Conservation (phyloP, 2,797 vertebrate species). For the Tachyglossus aculeatus region DNA sequence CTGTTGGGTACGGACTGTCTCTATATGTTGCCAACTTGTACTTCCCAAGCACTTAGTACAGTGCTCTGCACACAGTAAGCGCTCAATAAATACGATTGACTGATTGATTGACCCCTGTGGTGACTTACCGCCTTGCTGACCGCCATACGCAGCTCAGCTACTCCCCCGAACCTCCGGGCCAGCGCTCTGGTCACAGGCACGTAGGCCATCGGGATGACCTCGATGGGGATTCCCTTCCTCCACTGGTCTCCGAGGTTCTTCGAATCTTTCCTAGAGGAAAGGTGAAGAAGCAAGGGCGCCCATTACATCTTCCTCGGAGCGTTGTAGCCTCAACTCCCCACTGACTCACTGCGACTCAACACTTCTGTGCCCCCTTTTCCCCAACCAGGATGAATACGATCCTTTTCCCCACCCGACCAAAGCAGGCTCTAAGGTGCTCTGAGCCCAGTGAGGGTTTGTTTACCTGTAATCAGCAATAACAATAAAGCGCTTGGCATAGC, state of each 20-base stretch:
- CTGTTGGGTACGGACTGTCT: no score
- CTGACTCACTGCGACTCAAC: background rate
- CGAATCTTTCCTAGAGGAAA: constrained; percentile 87
- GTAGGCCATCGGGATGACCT: constrained; percentile 96
- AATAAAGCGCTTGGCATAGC: constrained; percentile 90
- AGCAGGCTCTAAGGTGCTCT: no score
- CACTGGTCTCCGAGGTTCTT: constrained; percentile 90
- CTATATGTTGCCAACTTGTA: no score
- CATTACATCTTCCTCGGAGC: no score
- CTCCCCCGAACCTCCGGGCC: constrained; percentile 83
- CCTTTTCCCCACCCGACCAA: background rate
- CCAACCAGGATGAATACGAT: background rate
- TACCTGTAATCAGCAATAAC: constrained; percentile 97
- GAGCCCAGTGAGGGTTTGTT: no score
- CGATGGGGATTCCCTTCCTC: constrained; percentile 94
- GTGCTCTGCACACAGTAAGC: no score
- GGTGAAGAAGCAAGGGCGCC: constrained; percentile 12
- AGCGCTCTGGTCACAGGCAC: constrained; percentile 87
- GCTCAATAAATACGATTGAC: no score
- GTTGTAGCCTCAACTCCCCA: background rate
- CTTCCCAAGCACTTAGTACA: no score
- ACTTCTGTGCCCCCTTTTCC: background rate
- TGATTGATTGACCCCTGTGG: no score
- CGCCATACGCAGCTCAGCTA: constrained; percentile 88
- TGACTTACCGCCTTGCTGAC: constrained; percentile 92